These are phyloP conservation scores for Balearica regulorum DNA, from an alignment of 2,797 vertebrate genomes.

Conservation along the genomic window DNA sequence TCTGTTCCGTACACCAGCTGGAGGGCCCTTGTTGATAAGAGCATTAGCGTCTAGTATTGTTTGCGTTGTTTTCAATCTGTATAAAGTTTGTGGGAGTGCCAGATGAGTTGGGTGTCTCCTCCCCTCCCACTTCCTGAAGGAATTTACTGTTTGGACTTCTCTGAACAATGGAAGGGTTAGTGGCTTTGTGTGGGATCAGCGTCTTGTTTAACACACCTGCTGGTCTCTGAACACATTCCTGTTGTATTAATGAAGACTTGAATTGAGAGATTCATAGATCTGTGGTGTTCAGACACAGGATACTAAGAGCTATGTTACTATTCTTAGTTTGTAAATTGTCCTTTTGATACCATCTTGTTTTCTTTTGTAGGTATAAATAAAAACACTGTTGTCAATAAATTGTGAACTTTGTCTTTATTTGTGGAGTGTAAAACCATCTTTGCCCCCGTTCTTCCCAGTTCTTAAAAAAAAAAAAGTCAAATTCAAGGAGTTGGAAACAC, in stretches of 20 bases:
- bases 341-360: slow-evolving; percentile 84
- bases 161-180: slow-evolving; percentile 66
- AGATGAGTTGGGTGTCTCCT: slow-evolving; percentile 31
- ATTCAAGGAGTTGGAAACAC: not conserved
- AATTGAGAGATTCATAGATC: slow-evolving; percentile 72
- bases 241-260: slow-evolving; percentile 71
- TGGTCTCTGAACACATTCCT: slow-evolving; percentile 80
- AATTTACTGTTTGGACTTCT: slow-evolving; percentile 61
- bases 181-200: slow-evolving; percentile 75
- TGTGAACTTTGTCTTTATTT: slow-evolving; percentile 61
- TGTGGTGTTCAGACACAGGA: slow-evolving; percentile 75
- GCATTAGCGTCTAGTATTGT: not conserved
- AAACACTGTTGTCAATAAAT: slow-evolving; percentile 79
- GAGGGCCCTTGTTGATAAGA: slow-evolving; percentile 26
- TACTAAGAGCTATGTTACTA: slow-evolving; percentile 78
- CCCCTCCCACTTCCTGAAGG: slow-evolving; percentile 52
- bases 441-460: not conserved
- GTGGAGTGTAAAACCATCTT: not conserved
- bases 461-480: not conserved
- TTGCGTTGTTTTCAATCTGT: slow-evolving; percentile 11
- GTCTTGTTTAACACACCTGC: slow-evolving; percentile 54
- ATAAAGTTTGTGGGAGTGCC: slow-evolving; percentile 29
- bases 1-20: slow-evolving; percentile 20
- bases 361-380: slow-evolving; percentile 85
- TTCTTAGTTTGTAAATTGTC: slow-evolving; percentile 80